A percentile compares a stretch with the other conserved stretches of the same genome.
Evolutionary conservation across 1,140 invertebrate species (phyloP).

Genomic region (Pinna nobilis): DNA sequence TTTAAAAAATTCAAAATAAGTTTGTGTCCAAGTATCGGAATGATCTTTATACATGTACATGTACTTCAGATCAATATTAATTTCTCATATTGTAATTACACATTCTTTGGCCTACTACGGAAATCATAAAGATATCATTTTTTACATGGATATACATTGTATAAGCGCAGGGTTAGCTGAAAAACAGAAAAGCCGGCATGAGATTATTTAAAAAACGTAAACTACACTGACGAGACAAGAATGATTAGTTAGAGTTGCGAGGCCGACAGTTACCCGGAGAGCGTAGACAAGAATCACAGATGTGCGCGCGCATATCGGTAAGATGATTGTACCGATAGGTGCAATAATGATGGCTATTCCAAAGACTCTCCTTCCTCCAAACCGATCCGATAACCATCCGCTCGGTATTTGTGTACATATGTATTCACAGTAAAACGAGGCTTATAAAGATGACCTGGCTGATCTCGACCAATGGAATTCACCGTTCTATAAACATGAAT

Average conservation of each 20-base stretch:
- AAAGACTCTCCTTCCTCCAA: neutral
- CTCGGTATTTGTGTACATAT: neutral
- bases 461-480: constrained; percentile 7
- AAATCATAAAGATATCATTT: constrained; percentile 90
- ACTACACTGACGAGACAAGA: neutral
- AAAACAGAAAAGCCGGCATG: neutral
- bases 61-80: too few relatives aligned
- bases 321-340: constrained; percentile 33
- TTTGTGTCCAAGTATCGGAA: too few relatives aligned
- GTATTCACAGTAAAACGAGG: constrained; percentile 1
- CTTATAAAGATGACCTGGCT: neutral
- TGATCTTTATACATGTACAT: too few relatives aligned
- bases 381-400: constrained; percentile 1
- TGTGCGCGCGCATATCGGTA: constrained; percentile 48
- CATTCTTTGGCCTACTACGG: constrained; percentile 79
- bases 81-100: too few relatives aligned
- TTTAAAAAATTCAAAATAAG: too few relatives aligned
- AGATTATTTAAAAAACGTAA: neutral
- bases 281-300: constrained; percentile 44
- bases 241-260: constrained; percentile 50
- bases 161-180: neutral
- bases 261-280: constrained; percentile 48
- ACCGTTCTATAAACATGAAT: neutral
- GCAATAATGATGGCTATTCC: neutral
- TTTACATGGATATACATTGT: constrained; percentile 75